Evolutionary conservation across 2,888 invertebrate species (phyloP).

Genomic region (Melieria omissa): DNA sequence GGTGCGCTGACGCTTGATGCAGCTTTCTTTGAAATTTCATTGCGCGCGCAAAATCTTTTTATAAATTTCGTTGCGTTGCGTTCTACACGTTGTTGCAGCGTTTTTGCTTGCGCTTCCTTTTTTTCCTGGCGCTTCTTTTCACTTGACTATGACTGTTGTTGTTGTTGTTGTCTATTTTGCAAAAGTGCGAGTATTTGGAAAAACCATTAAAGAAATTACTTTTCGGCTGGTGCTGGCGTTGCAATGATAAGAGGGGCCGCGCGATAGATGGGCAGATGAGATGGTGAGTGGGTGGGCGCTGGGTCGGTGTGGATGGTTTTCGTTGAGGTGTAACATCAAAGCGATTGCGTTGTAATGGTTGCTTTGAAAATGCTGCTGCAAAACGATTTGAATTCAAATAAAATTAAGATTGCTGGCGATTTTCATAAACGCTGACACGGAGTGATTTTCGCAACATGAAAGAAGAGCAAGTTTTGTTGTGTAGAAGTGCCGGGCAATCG

Average conservation of each 20-base stretch:
- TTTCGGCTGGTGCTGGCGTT: conserved; percentile 43
- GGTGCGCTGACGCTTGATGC: conserved; percentile 7
- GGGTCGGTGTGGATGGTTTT: neutral
- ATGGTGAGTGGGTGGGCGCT: neutral
- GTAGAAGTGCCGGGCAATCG: too few species aligned
- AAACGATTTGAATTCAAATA: conserved; percentile 39
- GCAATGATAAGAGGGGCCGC: conserved; percentile 28
- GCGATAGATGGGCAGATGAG: conserved; percentile 17
- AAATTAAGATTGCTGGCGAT: conserved; percentile 34
- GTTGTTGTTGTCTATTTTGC: neutral
- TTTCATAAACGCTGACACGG: conserved; percentile 15
- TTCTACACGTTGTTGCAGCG: conserved; percentile 8
- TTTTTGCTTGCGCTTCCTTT: neutral
- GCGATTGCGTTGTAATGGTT: conserved; percentile 62
- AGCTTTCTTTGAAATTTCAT: conserved; percentile 9
- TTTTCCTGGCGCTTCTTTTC: neutral
- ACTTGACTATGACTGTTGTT: too few species aligned
- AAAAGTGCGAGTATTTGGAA: conserved; percentile 37
- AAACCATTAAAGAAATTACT: conserved; percentile 64
- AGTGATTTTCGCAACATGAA: neutral
- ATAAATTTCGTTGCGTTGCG: conserved; percentile 7
- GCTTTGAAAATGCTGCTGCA: conserved; percentile 49
- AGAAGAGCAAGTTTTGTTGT: neutral
- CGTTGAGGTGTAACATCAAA: conserved; percentile 52
- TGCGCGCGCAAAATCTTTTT: conserved; percentile 30